Base-by-base conservation (phyloP, 2,888 invertebrate genomes). In the Lagria hirta region DNA sequence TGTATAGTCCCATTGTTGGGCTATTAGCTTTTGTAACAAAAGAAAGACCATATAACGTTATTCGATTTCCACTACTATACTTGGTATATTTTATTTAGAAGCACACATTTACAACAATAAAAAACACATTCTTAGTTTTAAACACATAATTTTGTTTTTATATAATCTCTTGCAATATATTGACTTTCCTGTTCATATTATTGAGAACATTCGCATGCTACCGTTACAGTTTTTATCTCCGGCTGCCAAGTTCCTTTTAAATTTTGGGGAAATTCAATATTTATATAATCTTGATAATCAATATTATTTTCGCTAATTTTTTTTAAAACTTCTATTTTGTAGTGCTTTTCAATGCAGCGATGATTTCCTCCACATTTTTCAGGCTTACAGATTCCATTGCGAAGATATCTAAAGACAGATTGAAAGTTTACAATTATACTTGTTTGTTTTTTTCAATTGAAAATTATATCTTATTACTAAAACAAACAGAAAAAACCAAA, bases 181-280 rank as follows among this genome's bases (percentile, higher is more conserved):
- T n/a, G n/a, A n/a, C n/a, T n/a, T n/a, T n/a, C n/a, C n/a, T n/a
- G n/a, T n/a, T n/a, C n/a, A n/a, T n/a, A n/a, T n/a, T 28, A 36
- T 14, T 37, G 21, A 17, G 52, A 30, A 54, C 74, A 74, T 44
- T 68, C 62, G 47, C 74, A 74, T n/a, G 67, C 69, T 2, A 72
- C 70, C 1, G 64, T 63, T 4, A 72, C 62, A 3, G 53, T 52
- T 5, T 67, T 45, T 2, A 49, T 47, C 52, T 67, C 69, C 3
- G 65, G 54, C 3, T 57, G 57, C 71, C 72, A 73, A 8, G 53
- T 45, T 17, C 64, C 61, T 28, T 59, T 57, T 4, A 73, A 48
- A n/a, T 48, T 52, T 24, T 62, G 63, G 3, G 71, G 68, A 7
- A 68, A 49, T 8, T 55, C 51, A 3, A 53, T 51, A 14, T 22